Conservation (phyloP, 2,888 invertebrate species). For the Calameuta pallipes region DNA sequence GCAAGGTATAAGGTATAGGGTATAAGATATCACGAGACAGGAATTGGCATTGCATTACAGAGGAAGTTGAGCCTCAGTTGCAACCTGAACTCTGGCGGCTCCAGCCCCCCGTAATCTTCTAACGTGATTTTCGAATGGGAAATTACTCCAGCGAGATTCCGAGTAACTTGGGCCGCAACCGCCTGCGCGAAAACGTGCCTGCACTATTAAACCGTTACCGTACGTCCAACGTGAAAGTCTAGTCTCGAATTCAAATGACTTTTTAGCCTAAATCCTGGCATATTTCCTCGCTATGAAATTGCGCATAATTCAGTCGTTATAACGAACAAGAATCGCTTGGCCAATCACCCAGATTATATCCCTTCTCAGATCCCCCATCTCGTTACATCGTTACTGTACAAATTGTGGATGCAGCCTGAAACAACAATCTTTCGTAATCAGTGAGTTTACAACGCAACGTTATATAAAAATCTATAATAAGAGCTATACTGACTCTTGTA, state of each 20-base stretch:
- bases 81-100: neutral
- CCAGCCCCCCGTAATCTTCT: constrained; percentile 16
- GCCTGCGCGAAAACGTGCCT: constrained; percentile 25
- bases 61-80: neutral
- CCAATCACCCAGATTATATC: neutral
- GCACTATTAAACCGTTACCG: constrained; percentile 19
- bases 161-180: neutral
- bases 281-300: neutral
- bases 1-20: neutral
- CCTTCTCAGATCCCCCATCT: neutral
- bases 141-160: constrained; percentile 17
- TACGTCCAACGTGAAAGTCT: constrained; percentile 1
- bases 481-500: too few relatives aligned
- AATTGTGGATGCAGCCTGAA: neutral
- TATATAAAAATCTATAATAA: too few relatives aligned
- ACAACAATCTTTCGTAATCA: neutral
- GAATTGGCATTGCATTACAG: neutral
- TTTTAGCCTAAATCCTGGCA: constrained; percentile 2
- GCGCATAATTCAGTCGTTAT: neutral
- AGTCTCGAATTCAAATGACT: constrained; percentile 7
- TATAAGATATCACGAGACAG: neutral
- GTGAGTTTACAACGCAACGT: neutral
- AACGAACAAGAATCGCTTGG: neutral
- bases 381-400: neutral
- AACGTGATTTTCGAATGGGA: constrained; percentile 20